phyloP scores from a whole-genome alignment of 2,888 invertebrate species.

The Epistrophe eligans region DNA sequence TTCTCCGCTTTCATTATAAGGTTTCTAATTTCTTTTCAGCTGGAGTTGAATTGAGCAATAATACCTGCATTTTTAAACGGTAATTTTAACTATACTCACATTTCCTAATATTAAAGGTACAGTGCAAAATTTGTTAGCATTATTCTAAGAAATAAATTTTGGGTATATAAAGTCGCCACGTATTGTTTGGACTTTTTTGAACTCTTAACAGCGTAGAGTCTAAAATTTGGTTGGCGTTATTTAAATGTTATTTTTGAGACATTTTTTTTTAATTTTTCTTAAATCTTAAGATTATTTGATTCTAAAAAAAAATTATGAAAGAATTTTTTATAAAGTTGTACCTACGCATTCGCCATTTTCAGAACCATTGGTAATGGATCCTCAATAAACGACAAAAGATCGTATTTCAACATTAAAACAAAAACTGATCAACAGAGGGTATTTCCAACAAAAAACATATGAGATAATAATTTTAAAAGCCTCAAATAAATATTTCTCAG shows the following conservation, averaged over 20 bases:
- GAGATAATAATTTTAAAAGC: not conserved
- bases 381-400: not conserved
- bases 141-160: too few relatives aligned
- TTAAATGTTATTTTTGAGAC: too few relatives aligned
- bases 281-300: too few relatives aligned
- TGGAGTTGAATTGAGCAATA: not conserved
- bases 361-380: not conserved
- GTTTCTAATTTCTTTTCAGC: not conserved
- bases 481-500: not conserved
- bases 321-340: too few relatives aligned
- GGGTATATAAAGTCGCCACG: too few relatives aligned
- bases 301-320: too few relatives aligned
- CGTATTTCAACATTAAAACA: not conserved
- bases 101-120: too few relatives aligned
- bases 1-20: not conserved
- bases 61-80: not conserved
- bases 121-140: too few relatives aligned
- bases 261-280: too few relatives aligned
- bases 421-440: not conserved
- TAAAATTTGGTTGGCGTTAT: too few relatives aligned
- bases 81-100: not conserved
- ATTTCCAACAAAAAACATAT: not conserved
- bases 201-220: too few relatives aligned
- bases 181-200: too few relatives aligned
- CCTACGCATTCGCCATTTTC: not conserved